Percentiles rank a stretch among this genome's conserved stretches.
Evolutionary conservation across 2,113 vertebrate species (phyloP).

Genomic region (Pitta sordida): DNA sequence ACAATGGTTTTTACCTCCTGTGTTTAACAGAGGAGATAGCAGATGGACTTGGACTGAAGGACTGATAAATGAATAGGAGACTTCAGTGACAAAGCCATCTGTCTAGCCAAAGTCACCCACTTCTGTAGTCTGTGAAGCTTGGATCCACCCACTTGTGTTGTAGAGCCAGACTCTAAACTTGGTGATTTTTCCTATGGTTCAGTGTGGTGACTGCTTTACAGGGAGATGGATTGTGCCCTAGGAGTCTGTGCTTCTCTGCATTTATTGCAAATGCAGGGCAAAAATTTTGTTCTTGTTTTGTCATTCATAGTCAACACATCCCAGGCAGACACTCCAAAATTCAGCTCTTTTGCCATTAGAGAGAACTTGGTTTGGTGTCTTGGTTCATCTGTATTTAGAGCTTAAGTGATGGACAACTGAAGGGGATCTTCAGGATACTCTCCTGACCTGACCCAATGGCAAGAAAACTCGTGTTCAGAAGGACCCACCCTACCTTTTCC

Average conservation of each 20-base stretch:
- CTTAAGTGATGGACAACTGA: neutral
- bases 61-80: neutral
- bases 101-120: conserved; percentile 59
- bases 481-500: neutral
- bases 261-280: neutral
- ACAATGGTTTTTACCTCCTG: neutral
- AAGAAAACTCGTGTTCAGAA: neutral
- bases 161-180: conserved; percentile 43
- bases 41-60: conserved; percentile 41
- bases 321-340: neutral
- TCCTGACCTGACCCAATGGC: neutral
- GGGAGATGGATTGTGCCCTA: neutral
- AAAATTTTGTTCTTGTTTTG: neutral
- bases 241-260: neutral
- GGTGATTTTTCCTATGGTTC: neutral
- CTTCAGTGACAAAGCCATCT: conserved; percentile 57
- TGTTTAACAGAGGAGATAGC: neutral
- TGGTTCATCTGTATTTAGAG: neutral
- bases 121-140: conserved; percentile 28
- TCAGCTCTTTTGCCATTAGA: neutral
- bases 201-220: neutral
- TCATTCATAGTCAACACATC: neutral
- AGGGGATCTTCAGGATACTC: neutral
- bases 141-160: conserved; percentile 42
- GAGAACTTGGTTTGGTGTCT: neutral